phyloP scores from a whole-genome alignment of 2,113 vertebrate species.

The Daboia siamensis region DNA sequence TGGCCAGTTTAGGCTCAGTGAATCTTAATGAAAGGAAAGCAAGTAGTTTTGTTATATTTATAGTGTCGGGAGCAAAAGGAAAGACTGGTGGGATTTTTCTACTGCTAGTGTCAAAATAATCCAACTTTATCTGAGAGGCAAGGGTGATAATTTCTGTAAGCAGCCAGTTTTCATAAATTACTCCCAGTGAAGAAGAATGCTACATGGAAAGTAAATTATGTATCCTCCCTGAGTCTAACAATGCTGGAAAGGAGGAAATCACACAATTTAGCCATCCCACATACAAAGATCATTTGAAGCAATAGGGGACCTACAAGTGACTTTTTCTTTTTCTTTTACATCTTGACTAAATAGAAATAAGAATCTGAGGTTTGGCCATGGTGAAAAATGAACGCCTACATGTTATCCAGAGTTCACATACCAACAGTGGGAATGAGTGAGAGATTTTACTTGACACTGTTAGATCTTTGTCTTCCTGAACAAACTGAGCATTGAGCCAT shows the following conservation, averaged over 20 bases:
- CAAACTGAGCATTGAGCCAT: background rate
- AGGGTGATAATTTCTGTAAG: background rate
- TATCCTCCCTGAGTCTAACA: background rate
- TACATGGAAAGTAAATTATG: background rate
- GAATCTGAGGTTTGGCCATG: background rate
- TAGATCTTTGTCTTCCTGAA: background rate
- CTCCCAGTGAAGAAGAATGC: background rate
- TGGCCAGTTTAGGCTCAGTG: background rate
- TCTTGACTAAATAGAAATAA: background rate
- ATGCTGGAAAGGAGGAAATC: background rate
- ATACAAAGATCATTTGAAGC: background rate
- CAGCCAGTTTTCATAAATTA: background rate
- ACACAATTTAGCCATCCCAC: background rate
- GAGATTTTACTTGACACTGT: background rate
- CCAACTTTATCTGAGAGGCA: background rate
- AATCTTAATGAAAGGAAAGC: background rate
- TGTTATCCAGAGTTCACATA: conserved; percentile 27
- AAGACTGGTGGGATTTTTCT: background rate
- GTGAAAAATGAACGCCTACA: background rate
- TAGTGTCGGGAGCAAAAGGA: background rate
- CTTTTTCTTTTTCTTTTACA: background rate
- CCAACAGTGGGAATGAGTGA: background rate
- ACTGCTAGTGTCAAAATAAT: background rate
- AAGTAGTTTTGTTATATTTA: background rate
- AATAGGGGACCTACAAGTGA: background rate